phyloP scores from a whole-genome alignment of 2,888 invertebrate species.

The Acheta domesticus region DNA sequence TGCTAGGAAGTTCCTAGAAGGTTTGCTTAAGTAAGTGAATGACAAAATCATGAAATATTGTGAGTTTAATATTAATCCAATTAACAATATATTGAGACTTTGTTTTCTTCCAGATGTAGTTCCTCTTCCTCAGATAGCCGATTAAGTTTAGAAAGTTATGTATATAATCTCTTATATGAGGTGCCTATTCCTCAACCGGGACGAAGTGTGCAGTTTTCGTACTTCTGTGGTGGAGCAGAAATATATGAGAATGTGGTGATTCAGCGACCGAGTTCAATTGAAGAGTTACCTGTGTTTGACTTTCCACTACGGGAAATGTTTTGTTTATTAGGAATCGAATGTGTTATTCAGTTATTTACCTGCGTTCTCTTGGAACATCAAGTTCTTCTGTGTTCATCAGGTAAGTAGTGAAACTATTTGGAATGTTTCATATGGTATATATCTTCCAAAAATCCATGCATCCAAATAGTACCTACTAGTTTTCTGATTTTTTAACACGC shows the following conservation, averaged over 20 bases:
- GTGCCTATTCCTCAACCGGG: conserved; percentile 87
- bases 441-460: not conserved
- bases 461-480: too few species aligned
- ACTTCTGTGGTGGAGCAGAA: conserved; percentile 34
- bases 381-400: conserved; percentile 87
- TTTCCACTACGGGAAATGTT: conserved; percentile 88
- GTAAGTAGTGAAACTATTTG: conserved; percentile 50
- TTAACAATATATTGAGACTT: not conserved
- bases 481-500: too few species aligned
- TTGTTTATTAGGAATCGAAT: conserved; percentile 83
- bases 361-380: conserved; percentile 96
- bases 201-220: conserved; percentile 55
- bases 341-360: conserved; percentile 87
- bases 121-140: conserved; percentile 50
- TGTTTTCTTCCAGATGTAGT: conserved; percentile 22
- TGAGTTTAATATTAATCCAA: not conserved
- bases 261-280: conserved; percentile 70
- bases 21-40: conserved; percentile 71
- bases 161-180: conserved; percentile 93
- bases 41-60: not conserved
- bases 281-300: conserved; percentile 92
- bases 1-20: conserved; percentile 79
- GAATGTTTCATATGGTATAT: not conserved
- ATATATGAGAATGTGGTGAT: conserved; percentile 53
- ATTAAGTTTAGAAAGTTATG: conserved; percentile 85